phyloP scores from a whole-genome alignment of 92 coral and sea anemone species.

The Paramuricea clavata region DNA sequence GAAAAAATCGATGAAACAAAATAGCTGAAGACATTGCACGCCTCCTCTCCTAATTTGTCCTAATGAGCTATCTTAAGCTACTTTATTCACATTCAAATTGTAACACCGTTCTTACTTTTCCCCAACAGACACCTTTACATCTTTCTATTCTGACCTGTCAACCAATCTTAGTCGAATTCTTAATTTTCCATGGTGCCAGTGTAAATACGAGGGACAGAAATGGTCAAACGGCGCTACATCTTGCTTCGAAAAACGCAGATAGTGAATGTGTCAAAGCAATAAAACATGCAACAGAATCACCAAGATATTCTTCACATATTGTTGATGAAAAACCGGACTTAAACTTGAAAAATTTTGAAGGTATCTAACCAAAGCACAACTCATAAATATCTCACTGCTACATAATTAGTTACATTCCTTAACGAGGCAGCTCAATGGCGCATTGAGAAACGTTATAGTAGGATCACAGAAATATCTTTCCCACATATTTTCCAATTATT shows the following conservation, averaged over 20 bases:
- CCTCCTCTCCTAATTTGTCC: no score
- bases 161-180: slow-evolving; percentile 70
- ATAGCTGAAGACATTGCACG: no score
- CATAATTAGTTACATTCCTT: no score
- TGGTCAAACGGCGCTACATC: slow-evolving; percentile 92
- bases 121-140: slow-evolving; percentile 87
- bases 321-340: not conserved
- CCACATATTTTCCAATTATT: no score
- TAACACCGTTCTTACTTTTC: not conserved
- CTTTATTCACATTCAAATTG: not conserved
- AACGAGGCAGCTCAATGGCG: no score
- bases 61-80: no score
- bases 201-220: slow-evolving; percentile 90
- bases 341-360: slow-evolving; percentile 81
- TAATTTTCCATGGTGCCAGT: slow-evolving; percentile 79
- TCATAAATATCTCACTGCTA: no score
- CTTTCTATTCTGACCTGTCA: slow-evolving; percentile 93
- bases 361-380: slow-evolving; percentile 36
- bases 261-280: slow-evolving; percentile 66
- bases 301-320: not conserved
- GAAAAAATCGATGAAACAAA: no score
- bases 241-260: slow-evolving; percentile 72
- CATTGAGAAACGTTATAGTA: no score
- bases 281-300: slow-evolving; percentile 48
- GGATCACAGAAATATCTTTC: no score